phyloP scores from a whole-genome alignment of 2,888 invertebrate genomes.

The Cephonodes hylas region DNA sequence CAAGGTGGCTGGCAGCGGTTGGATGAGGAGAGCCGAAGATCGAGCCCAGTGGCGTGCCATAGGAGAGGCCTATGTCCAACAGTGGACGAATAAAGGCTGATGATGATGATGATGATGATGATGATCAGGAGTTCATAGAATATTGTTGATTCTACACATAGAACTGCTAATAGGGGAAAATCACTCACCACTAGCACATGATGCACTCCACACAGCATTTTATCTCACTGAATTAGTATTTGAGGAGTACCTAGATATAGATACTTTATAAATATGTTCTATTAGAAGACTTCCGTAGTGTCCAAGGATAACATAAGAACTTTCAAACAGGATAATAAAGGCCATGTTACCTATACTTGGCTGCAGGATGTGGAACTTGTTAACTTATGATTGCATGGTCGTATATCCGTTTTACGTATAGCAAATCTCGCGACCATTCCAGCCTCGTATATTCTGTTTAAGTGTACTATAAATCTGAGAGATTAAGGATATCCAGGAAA shows the following conservation, averaged over 20 bases:
- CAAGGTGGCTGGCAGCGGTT: too few species aligned
- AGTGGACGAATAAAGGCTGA: too few species aligned
- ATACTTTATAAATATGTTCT: neutral
- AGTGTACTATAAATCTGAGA: neutral
- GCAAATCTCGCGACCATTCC: neutral
- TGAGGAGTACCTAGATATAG: neutral
- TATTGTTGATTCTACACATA: too few species aligned
- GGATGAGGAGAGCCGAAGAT: too few species aligned
- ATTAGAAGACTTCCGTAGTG: neutral
- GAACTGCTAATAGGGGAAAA: too few species aligned
- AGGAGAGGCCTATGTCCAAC: too few species aligned
- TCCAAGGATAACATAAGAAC: neutral
- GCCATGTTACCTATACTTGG: neutral
- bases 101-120: too few species aligned
- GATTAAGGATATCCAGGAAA: conserved; percentile 1
- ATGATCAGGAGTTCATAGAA: too few species aligned
- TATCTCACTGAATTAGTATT: too few species aligned
- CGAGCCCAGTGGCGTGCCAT: too few species aligned
- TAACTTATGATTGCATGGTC: neutral
- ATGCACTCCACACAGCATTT: too few species aligned
- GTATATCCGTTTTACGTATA: neutral
- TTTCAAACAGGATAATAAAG: neutral
- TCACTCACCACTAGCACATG: too few species aligned
- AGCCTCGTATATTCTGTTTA: neutral
- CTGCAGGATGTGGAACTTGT: neutral